Percentiles rank a stretch among this genome's conserved stretches.
These are phyloP conservation scores for Megaceryle maxima DNA, from an alignment of 2,113 vertebrate genomes.

Conservation along the genomic window DNA sequence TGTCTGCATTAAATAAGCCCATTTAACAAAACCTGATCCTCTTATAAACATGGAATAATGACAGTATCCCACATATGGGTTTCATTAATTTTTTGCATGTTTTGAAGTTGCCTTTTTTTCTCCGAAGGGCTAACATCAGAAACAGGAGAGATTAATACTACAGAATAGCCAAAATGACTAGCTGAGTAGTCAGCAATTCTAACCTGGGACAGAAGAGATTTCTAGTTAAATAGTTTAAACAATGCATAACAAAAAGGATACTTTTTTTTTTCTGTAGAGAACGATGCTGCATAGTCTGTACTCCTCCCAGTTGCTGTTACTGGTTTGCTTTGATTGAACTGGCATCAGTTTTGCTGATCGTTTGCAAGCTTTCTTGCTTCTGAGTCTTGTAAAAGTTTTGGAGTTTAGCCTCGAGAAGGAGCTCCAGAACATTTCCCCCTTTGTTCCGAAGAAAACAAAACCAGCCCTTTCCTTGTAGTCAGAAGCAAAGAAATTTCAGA, in stretches of 20 bases:
- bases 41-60: slow-evolving; percentile 66
- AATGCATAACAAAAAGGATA: background rate
- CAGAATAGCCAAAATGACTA: background rate
- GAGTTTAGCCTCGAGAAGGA: background rate
- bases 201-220: background rate
- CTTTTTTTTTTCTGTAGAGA: background rate
- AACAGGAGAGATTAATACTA: slow-evolving; percentile 12
- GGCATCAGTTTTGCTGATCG: slow-evolving; percentile 5
- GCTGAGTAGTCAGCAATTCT: background rate
- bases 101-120: slow-evolving; percentile 36
- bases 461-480: background rate
- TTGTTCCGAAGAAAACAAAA: background rate
- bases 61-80: slow-evolving; percentile 58
- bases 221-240: slow-evolving; percentile 4
- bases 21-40: slow-evolving; percentile 67
- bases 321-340: slow-evolving; percentile 2
- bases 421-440: background rate
- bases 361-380: background rate
- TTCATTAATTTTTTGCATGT: slow-evolving; percentile 64
- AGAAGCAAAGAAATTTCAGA: background rate
- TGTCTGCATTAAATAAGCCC: slow-evolving; percentile 60
- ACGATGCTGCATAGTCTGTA: background rate
- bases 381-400: background rate
- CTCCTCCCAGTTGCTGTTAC: background rate
- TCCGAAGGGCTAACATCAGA: background rate